Evolutionary conservation across 1,140 invertebrate species (phyloP), one percentile per base, ranked within the genome.

Genomic region (Brachionus rubens): DNA sequence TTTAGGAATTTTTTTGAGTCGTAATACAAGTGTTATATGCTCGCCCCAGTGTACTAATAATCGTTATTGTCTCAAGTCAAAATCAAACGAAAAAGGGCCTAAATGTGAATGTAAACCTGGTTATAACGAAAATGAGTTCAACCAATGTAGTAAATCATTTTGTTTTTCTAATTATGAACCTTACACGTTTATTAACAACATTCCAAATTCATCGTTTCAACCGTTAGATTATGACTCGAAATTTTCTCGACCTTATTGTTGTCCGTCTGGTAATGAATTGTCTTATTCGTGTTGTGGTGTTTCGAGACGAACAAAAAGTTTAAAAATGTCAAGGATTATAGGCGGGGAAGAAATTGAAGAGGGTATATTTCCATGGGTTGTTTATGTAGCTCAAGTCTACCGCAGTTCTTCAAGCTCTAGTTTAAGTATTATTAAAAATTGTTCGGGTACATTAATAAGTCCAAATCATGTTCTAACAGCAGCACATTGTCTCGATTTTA

Each of bases 371-470:
- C 59, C 59, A 26, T 65, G 59, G 59, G 41, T 65, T 1, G 59
- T 65, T 43, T 65, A 24, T 43, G 16, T 65, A 24, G 36, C 40
- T 43, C 59, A 65, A 24, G 59, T 43, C 10, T 43, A 24, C 24
- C 36, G 59, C 21, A 3, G 5, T 12, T 24, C 28, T 43, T 9
- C 7, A 41, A 65, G 21, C 3, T 65, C 40, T 0, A n/a, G 36
- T 3, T 24, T 65, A 65, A 21, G 9, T 24, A 19, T 65, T 7
- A 43, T 65, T 10, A 48, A 48, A 48, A 48, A 70, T 30, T 96
- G 93, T 80, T 93, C 93, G 0, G 93, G 92, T 1, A 92, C 92
- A 0, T 85, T 96, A 6, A 91, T 96, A 36, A 90, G 89, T 9
- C 84, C 88, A 12, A 87, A 88, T 75, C 90, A 93, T 80, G 88